Percentiles rank a stretch among this genome's conserved stretches.
Evolutionary conservation across 2,888 invertebrate genomes (phyloP).

Genomic region (Idaea biselata): DNA sequence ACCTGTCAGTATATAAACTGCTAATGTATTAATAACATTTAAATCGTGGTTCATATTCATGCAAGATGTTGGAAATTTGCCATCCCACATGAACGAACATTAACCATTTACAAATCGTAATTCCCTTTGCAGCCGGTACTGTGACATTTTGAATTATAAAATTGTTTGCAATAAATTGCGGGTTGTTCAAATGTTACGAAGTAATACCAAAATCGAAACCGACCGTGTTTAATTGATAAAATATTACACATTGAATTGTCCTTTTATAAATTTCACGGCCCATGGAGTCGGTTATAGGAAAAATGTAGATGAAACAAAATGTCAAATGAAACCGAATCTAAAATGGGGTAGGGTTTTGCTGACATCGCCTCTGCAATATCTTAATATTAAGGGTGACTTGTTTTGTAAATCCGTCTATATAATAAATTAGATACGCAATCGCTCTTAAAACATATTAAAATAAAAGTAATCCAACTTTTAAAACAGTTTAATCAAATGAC

Average conservation of each 20-base stretch:
- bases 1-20: background rate
- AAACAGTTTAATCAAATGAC: no score
- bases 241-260: conserved; percentile 63
- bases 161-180: conserved; percentile 58
- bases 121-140: conserved; percentile 43
- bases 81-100: conserved; percentile 37
- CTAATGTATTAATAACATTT: conserved; percentile 23
- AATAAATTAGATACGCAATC: conserved; percentile 2
- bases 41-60: conserved; percentile 27
- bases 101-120: conserved; percentile 44
- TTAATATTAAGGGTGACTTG: background rate
- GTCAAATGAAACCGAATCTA: conserved; percentile 63
- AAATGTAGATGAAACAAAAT: conserved; percentile 73
- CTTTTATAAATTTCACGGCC: conserved; percentile 71
- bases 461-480: no score
- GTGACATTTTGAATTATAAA: conserved; percentile 58
- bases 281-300: conserved; percentile 63
- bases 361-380: conserved; percentile 10
- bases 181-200: conserved; percentile 57
- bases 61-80: conserved; percentile 31
- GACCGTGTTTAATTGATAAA: conserved; percentile 72
- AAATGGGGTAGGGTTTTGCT: conserved; percentile 36
- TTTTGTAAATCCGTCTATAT: background rate
- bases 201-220: conserved; percentile 64
- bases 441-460: conserved; percentile 3